A percentile compares a stretch with the other conserved stretches of the same genome.
These are phyloP conservation scores for Oreohelix idahoensis DNA, from an alignment of 1,140 invertebrate genomes.

Conservation along the genomic window DNA sequence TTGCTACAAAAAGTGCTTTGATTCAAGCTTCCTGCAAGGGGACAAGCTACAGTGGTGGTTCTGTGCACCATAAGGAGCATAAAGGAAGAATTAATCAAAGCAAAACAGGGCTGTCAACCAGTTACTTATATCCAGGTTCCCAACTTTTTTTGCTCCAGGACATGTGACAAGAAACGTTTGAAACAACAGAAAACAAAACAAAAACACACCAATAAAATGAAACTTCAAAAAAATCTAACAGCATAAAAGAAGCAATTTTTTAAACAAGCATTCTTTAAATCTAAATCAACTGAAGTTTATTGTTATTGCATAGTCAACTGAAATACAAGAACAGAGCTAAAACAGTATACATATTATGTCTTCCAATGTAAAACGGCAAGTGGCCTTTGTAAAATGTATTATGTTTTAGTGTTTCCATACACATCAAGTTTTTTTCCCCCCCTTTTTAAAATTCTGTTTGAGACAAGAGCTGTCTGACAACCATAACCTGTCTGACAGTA, in stretches of 20 bases:
- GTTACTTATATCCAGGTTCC: too few species aligned
- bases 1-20: too few species aligned
- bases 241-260: not conserved
- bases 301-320: conserved; percentile 17
- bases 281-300: conserved; percentile 15
- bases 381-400: not conserved
- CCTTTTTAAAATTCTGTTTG: not conserved
- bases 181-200: too few species aligned
- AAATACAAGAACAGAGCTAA: not conserved
- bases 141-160: too few species aligned
- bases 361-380: not conserved
- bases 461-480: not conserved
- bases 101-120: too few species aligned
- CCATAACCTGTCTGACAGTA: not conserved
- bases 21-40: too few species aligned
- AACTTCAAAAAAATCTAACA: not conserved
- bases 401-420: not conserved
- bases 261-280: not conserved
- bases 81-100: too few species aligned
- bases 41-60: too few species aligned
- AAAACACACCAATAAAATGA: too few species aligned
- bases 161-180: too few species aligned
- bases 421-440: too few species aligned
- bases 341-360: conserved; percentile 15
- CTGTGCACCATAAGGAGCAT: too few species aligned